These are phyloP conservation scores for Hormiphora californensis DNA, from an alignment of 37 sponge, comb jelly and placozoan species.

Conservation along the genomic window DNA sequence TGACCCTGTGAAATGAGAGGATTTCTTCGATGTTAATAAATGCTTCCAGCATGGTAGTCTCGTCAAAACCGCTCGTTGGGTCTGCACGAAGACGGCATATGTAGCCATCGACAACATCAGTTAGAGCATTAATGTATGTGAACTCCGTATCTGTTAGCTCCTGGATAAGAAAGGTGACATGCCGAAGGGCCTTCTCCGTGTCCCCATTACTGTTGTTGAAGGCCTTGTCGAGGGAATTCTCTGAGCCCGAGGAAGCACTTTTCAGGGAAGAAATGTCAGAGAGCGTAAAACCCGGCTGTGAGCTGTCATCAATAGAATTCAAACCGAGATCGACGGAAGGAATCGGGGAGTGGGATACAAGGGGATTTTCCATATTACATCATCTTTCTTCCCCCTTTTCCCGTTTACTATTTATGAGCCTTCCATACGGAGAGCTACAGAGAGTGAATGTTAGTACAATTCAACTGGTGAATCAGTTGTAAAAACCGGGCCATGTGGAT, in stretches of 20 bases:
- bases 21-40: slow-evolving; percentile 50
- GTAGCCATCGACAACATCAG: slow-evolving; percentile 39
- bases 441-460: too few relatives aligned
- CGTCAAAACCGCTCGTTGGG: slow-evolving; percentile 2
- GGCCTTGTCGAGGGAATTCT: background rate
- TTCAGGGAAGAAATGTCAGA: slow-evolving; percentile 45
- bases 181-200: slow-evolving; percentile 3
- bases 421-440: too few relatives aligned
- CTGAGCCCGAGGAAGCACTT: slow-evolving; percentile 23
- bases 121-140: slow-evolving; percentile 6
- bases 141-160: slow-evolving; percentile 33
- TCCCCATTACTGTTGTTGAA: background rate
- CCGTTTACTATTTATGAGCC: too few relatives aligned
- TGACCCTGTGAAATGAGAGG: background rate
- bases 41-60: background rate
- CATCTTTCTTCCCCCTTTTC: too few relatives aligned
- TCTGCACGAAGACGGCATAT: background rate
- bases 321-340: slow-evolving; percentile 50
- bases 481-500: too few relatives aligned
- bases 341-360: slow-evolving; percentile 28
- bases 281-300: background rate
- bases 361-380: background rate
- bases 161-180: background rate
- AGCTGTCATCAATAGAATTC: slow-evolving; percentile 5
- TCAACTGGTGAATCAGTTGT: too few relatives aligned